These are phyloP conservation scores for Zaprionus bogoriensis DNA, from an alignment of 2,888 invertebrate genomes.

Conservation along the genomic window DNA sequence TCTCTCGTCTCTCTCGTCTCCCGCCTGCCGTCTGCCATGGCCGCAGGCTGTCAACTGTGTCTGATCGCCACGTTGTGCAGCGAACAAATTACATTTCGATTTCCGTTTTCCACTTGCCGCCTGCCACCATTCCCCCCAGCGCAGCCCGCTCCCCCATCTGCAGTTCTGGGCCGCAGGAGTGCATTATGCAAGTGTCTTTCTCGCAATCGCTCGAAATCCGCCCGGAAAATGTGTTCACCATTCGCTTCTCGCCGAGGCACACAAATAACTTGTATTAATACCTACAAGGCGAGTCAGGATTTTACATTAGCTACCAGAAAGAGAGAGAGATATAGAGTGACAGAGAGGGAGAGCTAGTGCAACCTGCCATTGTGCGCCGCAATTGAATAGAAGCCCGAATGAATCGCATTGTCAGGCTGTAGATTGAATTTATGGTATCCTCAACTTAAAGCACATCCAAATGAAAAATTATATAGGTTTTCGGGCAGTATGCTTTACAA, in stretches of 20 bases:
- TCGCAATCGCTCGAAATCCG: slow-evolving; percentile 31
- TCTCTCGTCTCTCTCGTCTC: background rate
- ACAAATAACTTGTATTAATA: slow-evolving; percentile 46
- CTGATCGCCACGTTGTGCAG: slow-evolving; percentile 54
- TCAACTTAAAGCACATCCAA: background rate
- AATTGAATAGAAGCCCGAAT: slow-evolving; percentile 20
- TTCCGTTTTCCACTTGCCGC: slow-evolving; percentile 48
- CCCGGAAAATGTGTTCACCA: slow-evolving; percentile 39
- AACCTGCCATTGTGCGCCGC: background rate
- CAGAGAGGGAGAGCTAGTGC: background rate
- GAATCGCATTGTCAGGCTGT: background rate
- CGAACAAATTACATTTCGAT: slow-evolving; percentile 72
- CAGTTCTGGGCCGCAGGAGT: slow-evolving; percentile 22
- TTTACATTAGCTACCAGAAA: slow-evolving; percentile 32
- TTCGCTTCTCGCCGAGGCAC: slow-evolving; percentile 20
- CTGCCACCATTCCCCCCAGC: background rate
- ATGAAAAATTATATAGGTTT: too few species aligned
- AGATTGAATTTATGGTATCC: background rate
- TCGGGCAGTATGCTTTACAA: too few species aligned
- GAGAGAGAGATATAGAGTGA: too few species aligned
- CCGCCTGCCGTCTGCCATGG: slow-evolving; percentile 45
- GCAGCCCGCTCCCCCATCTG: background rate
- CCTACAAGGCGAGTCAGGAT: slow-evolving; percentile 17
- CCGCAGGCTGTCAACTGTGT: slow-evolving; percentile 62
- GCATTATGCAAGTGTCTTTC: slow-evolving; percentile 54